Evolutionary conservation across 2,888 invertebrate species (phyloP), one percentile per base, ranked within the genome.

Genomic region (Volucella zonaria): DNA sequence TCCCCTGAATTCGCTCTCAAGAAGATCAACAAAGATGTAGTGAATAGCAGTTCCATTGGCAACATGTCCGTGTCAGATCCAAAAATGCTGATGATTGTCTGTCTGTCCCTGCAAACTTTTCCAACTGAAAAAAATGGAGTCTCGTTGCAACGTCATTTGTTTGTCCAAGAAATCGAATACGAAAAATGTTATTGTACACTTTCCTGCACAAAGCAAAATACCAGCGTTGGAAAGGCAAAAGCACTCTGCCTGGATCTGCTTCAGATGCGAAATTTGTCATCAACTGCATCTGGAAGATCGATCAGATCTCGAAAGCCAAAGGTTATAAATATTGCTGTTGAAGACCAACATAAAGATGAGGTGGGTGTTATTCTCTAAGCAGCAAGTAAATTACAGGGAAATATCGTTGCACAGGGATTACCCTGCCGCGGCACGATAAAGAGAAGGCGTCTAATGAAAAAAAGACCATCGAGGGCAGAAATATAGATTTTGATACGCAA

Each of bases 51-150:
- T 12, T 47, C 45, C 10, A 2, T 8, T 47, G 45, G 45, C 45
- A 47, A n/a, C 1, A 4, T 11, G 1, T 47, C 45, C 12, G 12
- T 47, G 4, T 11, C 45, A n/a, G n/a, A n/a, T n/a, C n/a, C n/a
- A n/a, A n/a, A 18, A 18, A 18, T 18, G 18, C 18, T 18, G 18
- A 45, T 45, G 11, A n/a, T 45, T 45, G 12, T 10, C 12, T 10
- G 45, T 47, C 47, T 47, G n/a, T n/a, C n/a, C 11, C 23, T 45
- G 4, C 23, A 61, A 61, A 61, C 3, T 18, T n/a, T n/a, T n/a
- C n/a, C 18, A 61, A 62, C 11, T 42, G n/a, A 51, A 38, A 12
- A 15, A 12, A 52, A 66, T 66, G 64, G 64, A 66, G 40, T 66
- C 51, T 4, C 38, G 49, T 9, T 62, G 31, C 23, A 62, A 47